Base-by-base conservation (phyloP, 2,113 vertebrate genomes). In the Gavialis gangeticus region DNA sequence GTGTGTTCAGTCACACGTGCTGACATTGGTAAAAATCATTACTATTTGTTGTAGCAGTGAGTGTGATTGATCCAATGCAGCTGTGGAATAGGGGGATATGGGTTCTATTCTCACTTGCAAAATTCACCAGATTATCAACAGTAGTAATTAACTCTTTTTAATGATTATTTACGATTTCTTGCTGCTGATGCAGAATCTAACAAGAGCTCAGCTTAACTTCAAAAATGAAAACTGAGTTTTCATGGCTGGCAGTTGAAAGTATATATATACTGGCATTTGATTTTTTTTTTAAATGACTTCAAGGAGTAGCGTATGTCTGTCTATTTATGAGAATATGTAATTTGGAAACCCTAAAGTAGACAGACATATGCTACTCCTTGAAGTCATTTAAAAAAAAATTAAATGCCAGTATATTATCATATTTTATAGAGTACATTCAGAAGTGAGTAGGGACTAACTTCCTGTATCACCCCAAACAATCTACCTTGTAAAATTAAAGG, bases 371-470 rank as follows among this genome's bases (percentile, higher is more conserved):
- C 18, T 71, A 66, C 1, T 11, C 63, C 11, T 13, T 8, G 67
- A 91, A 88, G 80, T 59, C 75, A 27, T 93, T 77, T 96, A 81
- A 85, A 89, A 46, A 46, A n/a, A 87, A 25, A 54, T 93, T 56
- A 63, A 25, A 27, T 0, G 63, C 27, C 27, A 66, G 63, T 28
- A 28, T 28, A 16, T 28, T 28, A n/a, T 28, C 63, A 66, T 22
- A 66, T 15, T 28, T 66, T 66, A 66, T 28, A 66, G 63, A 66
- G 28, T 66, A 28, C 28, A n/a, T 66, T 66, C 46, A 46, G 46
- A 46, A 46, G 46, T 46, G 46, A 46, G 46, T 46, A 46, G 46
- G 46, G 34, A 34, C 34, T 34, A 34, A 34, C 34, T 34, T 34
- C 34, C 46, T 73, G 24, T 7, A 19, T 59, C 5, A 88, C 28